These are phyloP conservation scores for Pygoscelis antarcticus DNA, from an alignment of 2,113 vertebrate species.

Conservation along the genomic window DNA sequence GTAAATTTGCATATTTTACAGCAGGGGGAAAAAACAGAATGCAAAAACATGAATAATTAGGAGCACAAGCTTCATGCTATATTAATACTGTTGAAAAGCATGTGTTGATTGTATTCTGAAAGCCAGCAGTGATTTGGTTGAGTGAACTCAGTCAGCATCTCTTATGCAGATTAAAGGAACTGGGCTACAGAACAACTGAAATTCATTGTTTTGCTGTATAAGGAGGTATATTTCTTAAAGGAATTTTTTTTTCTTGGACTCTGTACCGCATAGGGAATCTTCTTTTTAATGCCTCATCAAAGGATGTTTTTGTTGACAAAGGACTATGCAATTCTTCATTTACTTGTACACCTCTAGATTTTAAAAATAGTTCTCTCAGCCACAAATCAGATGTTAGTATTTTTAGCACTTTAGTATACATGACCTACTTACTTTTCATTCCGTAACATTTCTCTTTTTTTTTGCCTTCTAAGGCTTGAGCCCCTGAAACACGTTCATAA, in stretches of 20 bases:
- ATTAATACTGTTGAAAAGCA: slow-evolving; percentile 71
- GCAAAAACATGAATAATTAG: slow-evolving; percentile 69
- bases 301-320: neutral
- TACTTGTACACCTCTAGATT: neutral
- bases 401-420: neutral
- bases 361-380: neutral
- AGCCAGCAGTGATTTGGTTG: slow-evolving; percentile 64
- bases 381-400: neutral
- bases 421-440: slow-evolving; percentile 43
- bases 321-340: neutral
- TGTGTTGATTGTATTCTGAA: slow-evolving; percentile 66
- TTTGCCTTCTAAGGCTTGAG: neutral
- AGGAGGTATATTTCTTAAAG: slow-evolving; percentile 59
- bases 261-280: neutral
- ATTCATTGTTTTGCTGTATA: slow-evolving; percentile 53
- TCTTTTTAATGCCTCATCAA: neutral
- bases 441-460: neutral
- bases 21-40: slow-evolving; percentile 66
- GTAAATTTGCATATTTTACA: slow-evolving; percentile 74
- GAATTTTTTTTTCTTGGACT: neutral
- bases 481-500: neutral
- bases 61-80: slow-evolving; percentile 68
- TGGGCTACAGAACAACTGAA: slow-evolving; percentile 68
- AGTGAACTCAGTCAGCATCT: slow-evolving; percentile 68
- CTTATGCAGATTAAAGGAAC: slow-evolving; percentile 70